Percentiles rank a stretch among this genome's conserved stretches.
Conservation (phyloP, 2,888 invertebrate species). For the Melieria omissa region DNA sequence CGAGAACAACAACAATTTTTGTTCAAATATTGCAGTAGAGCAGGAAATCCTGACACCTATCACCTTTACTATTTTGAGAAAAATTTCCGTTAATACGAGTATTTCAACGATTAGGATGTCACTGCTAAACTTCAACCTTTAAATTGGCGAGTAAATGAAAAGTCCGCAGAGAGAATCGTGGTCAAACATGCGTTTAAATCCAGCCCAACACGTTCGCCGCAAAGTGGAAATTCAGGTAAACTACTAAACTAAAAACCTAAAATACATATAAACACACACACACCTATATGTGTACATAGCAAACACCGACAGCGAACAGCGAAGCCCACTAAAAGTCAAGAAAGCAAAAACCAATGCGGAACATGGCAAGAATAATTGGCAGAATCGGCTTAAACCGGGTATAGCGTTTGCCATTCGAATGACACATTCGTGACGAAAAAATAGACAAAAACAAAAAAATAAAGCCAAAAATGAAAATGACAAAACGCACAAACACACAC, state of each 20-base stretch:
- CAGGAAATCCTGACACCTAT: too few species aligned
- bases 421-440: slow-evolving; percentile 8
- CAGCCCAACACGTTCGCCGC: too few species aligned
- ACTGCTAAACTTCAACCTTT: too few species aligned
- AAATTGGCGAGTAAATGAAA: too few species aligned
- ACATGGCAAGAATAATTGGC: not conserved
- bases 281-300: not conserved
- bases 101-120: too few species aligned
- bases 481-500: slow-evolving; percentile 35
- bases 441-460: not conserved
- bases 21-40: too few species aligned
- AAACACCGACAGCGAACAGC: not conserved
- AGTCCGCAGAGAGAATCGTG: too few species aligned
- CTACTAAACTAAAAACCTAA: slow-evolving; percentile 8
- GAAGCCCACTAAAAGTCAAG: not conserved
- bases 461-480: not conserved
- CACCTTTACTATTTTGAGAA: too few species aligned
- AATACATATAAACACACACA: not conserved
- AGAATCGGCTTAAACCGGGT: not conserved
- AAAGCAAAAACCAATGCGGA: not conserved
- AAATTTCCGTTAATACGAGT: too few species aligned
- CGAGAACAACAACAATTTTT: too few species aligned
- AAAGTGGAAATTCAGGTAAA: not conserved
- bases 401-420: slow-evolving; percentile 2
- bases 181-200: too few species aligned